Conservation (phyloP, 2,888 invertebrate genomes). For the Eretmocerus hayati region DNA sequence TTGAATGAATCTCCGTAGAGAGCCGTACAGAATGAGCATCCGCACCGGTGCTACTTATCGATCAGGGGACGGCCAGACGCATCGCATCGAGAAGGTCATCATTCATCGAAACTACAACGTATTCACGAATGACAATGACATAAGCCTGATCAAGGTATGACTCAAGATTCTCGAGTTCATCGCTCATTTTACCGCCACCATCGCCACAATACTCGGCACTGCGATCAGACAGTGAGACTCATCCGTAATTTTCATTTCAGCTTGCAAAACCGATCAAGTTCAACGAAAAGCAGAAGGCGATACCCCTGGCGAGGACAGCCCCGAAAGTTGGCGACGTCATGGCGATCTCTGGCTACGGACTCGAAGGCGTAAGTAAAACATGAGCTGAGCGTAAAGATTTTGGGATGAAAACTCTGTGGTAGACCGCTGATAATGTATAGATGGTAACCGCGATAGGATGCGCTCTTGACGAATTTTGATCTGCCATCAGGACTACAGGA, state of each 20-base stretch:
- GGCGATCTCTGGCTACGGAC: slow-evolving; percentile 21
- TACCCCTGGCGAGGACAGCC: slow-evolving; percentile 9
- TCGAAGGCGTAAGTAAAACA: slow-evolving; percentile 15
- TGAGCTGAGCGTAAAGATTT: too few species aligned
- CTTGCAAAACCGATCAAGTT: slow-evolving; percentile 11
- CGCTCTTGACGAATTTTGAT: background rate
- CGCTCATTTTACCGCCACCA: too few species aligned
- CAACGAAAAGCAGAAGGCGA: slow-evolving; percentile 11
- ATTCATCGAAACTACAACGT: slow-evolving; percentile 12
- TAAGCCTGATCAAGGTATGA: slow-evolving; percentile 17
- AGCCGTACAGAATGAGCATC: slow-evolving; percentile 6
- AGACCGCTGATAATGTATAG: too few species aligned
- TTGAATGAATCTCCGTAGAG: slow-evolving; percentile 1
- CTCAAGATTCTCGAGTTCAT: too few species aligned
- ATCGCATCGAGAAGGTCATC: slow-evolving; percentile 15
- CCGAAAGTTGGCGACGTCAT: slow-evolving; percentile 14
- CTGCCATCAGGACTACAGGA: slow-evolving; percentile 11
- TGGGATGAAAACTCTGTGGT: too few species aligned
- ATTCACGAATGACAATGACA: slow-evolving; percentile 19
- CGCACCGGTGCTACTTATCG: slow-evolving; percentile 14
- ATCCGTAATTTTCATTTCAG: too few species aligned
- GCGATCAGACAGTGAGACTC: too few species aligned
- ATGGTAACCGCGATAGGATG: too few species aligned
- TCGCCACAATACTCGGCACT: background rate
- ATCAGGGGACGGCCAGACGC: slow-evolving; percentile 11